Evolutionary conservation across 2,113 vertebrate species (phyloP), one percentile per base, ranked within the genome.

Genomic region (Falco punctatus): DNA sequence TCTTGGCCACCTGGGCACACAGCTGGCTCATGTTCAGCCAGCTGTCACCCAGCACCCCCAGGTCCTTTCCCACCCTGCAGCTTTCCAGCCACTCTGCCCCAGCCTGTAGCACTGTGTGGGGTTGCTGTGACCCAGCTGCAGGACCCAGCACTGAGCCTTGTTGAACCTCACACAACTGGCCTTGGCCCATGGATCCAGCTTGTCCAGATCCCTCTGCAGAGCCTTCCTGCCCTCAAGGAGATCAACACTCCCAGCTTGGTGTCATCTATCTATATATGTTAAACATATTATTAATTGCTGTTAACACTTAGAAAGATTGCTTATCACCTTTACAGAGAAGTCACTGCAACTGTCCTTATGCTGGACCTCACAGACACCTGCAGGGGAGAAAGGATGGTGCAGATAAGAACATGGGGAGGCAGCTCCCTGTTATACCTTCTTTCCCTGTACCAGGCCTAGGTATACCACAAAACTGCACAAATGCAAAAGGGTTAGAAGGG

Each of bases 11-110:
- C 33, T 77, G 86, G 22, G 4, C 38, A 72, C 17, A 40, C 5
- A 42, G 13, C 15, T 26, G 10, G 18, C 7, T 55, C 49, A 19
- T 24, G 1, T 58, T 48, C 54, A 58, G 7, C 9, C 0, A 1
- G 1, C 16, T 69, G 13, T 24, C 1, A 2, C 10, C 14, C 38
- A n/a, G 4, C 49, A 65, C 1, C 1, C 20, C 15, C 23, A 69
- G 17, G 6, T 46, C 6, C 30, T 55, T 74, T 13, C 6, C 3
- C 2, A 4, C 21, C 0, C 0, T 2, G 11, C 16, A 58, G 3
- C 8, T 81, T 44, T 48, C 11, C 65, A 42, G 42, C 42, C 42
- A 14, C 6, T 6, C 42, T 42, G 42, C 42, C 42, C 13, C 42
- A 42, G 7, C 17, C 42, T 81, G 28, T 26, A 40, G 13, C 1